Base-by-base conservation (phyloP, 1,140 invertebrate species). In the Drosophila asahinai region DNA sequence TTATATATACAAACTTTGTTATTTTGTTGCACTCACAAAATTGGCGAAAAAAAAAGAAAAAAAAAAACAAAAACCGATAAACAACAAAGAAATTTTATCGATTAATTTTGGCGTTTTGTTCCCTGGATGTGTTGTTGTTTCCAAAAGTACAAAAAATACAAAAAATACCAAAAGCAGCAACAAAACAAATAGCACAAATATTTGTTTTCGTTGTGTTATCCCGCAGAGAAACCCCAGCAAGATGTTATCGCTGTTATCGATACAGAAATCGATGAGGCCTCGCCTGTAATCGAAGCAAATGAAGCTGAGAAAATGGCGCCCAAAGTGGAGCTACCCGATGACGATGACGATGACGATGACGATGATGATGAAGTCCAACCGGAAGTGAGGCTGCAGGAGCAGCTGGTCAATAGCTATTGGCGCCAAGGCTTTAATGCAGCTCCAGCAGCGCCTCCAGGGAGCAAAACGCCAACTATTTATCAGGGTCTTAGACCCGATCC, bases 371-470 rank as follows among this genome's bases (percentile, higher is more conserved):
- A n/a, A 4, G 38, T 15, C 6, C 14, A 55, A 1, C 40, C 51
- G 14, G 54, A 55, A 22, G 33, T 42, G 14, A 17, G 27, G 30
- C 49, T 58, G 47, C 43, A 19, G 38, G 96, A 97, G 93, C 96
- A 97, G 92, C 96, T 97, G 77, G 96, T 96, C 75, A 95, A 96
- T 77, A 96, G 61, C 52, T 92, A 96, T 92, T 97, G 96, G 96
- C 94, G 96, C 90, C 94, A 96, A 82, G 95, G 95, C 79, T 94
- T 96, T 83, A 96, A 96, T 67, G 27, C 33, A 3, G 33, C 9
- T 3, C 11, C 33, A 12, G 33, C 83, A 62, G 15, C 81, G 15
- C 65, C 76, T 11, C 70, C 72, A 72, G 64, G 55, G 48, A 82
- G 79, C 81, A 89, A 86, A 82, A 86, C 83, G 89, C 83, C 87